A percentile compares a stretch with the other conserved stretches of the same genome.
phyloP scores from a whole-genome alignment of 2,888 invertebrate genomes.

The Cryptocephalus primarius region DNA sequence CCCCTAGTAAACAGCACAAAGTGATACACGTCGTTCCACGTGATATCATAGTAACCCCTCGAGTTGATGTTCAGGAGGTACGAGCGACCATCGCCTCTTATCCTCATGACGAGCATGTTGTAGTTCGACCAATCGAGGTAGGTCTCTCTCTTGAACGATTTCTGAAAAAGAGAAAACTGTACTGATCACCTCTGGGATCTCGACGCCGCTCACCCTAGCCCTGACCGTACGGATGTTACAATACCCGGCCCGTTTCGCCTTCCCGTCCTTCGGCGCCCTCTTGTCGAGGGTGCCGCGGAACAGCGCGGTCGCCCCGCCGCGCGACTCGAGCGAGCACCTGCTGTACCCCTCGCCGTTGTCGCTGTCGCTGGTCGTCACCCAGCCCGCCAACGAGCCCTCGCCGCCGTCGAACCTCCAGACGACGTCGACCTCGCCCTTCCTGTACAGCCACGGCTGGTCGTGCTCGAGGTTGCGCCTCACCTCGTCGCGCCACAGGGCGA shows the following conservation, averaged over 20 bases:
- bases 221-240: constrained; percentile 64
- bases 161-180: constrained; percentile 39
- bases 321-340: constrained; percentile 51
- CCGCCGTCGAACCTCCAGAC: constrained; percentile 58
- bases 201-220: constrained; percentile 53
- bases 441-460: constrained; percentile 25
- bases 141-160: constrained; percentile 66
- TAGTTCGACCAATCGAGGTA: constrained; percentile 68
- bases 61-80: constrained; percentile 74
- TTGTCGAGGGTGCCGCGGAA: constrained; percentile 63
- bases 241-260: constrained; percentile 66
- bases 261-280: constrained; percentile 70
- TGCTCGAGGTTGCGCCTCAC: constrained; percentile 35
- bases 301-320: constrained; percentile 44
- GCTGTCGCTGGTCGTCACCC: constrained; percentile 65
- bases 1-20: constrained; percentile 88
- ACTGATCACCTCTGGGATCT: too few species aligned
- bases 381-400: constrained; percentile 51
- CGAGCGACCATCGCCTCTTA: constrained; percentile 88
- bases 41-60: constrained; percentile 68
- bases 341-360: constrained; percentile 77
- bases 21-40: constrained; percentile 82
- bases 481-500: constrained; percentile 56
- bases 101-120: constrained; percentile 64
- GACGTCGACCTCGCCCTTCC: constrained; percentile 54